A percentile compares a stretch with the other conserved stretches of the same genome.
Evolutionary conservation across 2,113 vertebrate genomes (phyloP).

Genomic region (Oncorhynchus gorbuscha): DNA sequence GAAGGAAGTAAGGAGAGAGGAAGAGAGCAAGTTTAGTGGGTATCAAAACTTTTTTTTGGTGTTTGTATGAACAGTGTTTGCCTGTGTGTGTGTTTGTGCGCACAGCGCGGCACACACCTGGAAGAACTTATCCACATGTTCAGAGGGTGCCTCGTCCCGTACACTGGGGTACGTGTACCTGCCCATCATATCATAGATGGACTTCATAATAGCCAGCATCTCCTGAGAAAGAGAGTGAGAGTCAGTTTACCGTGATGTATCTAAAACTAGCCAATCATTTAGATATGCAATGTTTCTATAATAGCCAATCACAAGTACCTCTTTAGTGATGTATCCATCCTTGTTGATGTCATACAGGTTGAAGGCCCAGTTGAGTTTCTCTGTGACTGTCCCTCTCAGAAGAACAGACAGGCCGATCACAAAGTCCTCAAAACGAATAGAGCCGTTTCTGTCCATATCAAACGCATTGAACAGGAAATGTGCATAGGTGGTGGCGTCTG

Average conservation of each 20-base stretch:
- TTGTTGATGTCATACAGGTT: conserved; percentile 97
- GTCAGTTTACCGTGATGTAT: too few species aligned
- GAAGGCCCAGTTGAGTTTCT: conserved; percentile 96
- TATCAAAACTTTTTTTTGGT: too few species aligned
- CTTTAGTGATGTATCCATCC: conserved; percentile 92
- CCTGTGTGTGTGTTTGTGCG: background rate
- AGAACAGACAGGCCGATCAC: conserved; percentile 88
- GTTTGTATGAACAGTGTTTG: too few species aligned
- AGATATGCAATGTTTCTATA: background rate
- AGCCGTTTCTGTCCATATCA: conserved; percentile 80
- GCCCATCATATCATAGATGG: conserved; percentile 99
- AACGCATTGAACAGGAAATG: conserved; percentile 96
- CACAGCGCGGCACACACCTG: conserved; percentile 72
- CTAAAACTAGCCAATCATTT: background rate
- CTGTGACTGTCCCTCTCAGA: conserved; percentile 87
- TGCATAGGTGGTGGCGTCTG: conserved; percentile 91
- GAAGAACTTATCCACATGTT: conserved; percentile 94
- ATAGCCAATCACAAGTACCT: conserved; percentile 69
- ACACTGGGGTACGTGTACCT: conserved; percentile 84
- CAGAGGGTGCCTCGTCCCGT: conserved; percentile 76
- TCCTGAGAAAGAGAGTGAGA: conserved; percentile 72
- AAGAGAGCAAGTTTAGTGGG: too few species aligned
- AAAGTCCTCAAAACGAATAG: conserved; percentile 85
- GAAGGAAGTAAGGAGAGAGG: too few species aligned
- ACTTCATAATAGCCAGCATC: conserved; percentile 93